Conservation (phyloP, 2,113 vertebrate species). For the Prolemur simus region DNA sequence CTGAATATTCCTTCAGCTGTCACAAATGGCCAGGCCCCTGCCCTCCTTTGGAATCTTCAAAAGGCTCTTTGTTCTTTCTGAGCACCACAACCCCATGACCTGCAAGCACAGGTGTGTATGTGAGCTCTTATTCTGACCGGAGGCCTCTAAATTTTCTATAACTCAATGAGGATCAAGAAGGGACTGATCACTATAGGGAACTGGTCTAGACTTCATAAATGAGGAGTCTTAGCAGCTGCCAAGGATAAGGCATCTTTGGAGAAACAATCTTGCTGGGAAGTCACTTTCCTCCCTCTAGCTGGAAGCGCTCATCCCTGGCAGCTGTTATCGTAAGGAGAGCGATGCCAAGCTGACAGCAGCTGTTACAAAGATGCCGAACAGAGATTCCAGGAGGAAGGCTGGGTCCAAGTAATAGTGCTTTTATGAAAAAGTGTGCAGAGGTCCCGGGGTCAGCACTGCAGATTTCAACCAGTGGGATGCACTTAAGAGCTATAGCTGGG, state of each 20-base stretch:
- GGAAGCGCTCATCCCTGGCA: slow-evolving; percentile 22
- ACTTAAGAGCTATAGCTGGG: background rate
- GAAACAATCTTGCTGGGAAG: background rate
- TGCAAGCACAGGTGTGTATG: slow-evolving; percentile 15
- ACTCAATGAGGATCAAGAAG: background rate
- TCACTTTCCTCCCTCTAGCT: background rate
- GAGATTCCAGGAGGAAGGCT: background rate
- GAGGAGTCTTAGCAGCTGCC: background rate
- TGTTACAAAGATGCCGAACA: background rate
- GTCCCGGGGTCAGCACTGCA: background rate
- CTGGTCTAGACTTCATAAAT: background rate
- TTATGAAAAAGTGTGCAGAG: background rate
- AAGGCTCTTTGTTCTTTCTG: background rate
- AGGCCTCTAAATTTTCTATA: background rate
- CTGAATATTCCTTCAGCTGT: slow-evolving; percentile 7
- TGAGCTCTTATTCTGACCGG: background rate
- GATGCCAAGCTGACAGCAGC: background rate
- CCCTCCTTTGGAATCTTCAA: background rate
- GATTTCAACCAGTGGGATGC: background rate
- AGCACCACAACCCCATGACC: background rate
- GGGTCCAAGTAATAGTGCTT: background rate
- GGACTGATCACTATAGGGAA: background rate
- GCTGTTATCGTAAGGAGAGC: background rate
- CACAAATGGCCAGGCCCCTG: background rate
- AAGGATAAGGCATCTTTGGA: background rate